Evolutionary conservation across 1,140 invertebrate genomes (phyloP), one percentile per base, ranked within the genome.

Genomic region (Zeugodacus cucurbitae): DNA sequence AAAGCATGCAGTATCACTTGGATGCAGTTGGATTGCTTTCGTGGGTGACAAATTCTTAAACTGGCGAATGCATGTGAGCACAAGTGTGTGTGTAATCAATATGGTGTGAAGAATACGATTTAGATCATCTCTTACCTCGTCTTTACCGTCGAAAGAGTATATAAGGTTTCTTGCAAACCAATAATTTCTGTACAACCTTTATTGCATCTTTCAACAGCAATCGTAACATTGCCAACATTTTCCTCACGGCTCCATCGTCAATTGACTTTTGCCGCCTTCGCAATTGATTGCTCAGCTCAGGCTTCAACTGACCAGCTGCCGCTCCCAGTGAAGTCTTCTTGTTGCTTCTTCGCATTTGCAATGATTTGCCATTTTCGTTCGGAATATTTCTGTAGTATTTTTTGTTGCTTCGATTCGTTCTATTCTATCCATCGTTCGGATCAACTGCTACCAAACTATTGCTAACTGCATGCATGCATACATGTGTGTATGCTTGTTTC

Each of bases 181-280:
- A 48, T 82, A 82, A 82, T 48, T 82, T 82, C 26, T 48, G 34
- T 54, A 17, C 74, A 48, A 48, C 74, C 74, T 48, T 82, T 82
- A 82, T 82, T 48, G 74, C 74, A 82, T 48, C 74, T 48, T 82
- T 82, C 74, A 48, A 82, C 74, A 82, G 74, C 74, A 48, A 82
- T 82, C 41, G n/a, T 29, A 14, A 14, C 22, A 48, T 41, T 82
- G 20, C 44, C 41, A 82, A 29, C 41, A 82, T 48, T 48, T n/a
- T 29, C 4, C 74, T 54, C 34, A 26, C 34, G 74, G 5, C 74
- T 48, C 41, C 26, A 82, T 48, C 37, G 41, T 2, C 74, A 54
- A 82, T 82, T 82, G 74, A 82, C 44, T 82, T 82, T 82, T 82
- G 74, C 41, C 74, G 74, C 74, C n/a, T 82, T 44, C 22, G 44